Evolutionary conservation across 2,797 vertebrate species (phyloP).

Genomic region (Paratrypauchen microcephalus): DNA sequence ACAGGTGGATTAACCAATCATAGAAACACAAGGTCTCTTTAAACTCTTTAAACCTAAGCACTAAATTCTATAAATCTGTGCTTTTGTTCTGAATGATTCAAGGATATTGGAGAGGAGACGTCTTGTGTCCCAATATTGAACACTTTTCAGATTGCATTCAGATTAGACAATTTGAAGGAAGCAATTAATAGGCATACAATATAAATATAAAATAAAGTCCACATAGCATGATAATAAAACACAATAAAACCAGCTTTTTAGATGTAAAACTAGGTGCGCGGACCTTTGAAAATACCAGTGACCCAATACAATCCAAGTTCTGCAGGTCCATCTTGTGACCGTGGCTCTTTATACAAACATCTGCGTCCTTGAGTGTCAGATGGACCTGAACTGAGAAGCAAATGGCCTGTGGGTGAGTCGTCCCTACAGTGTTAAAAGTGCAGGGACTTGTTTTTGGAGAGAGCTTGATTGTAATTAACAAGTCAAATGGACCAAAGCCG

Average conservation of each 20-base stretch:
- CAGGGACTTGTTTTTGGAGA: slow-evolving; percentile 53
- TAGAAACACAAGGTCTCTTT: background rate
- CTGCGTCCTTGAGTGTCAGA: slow-evolving; percentile 42
- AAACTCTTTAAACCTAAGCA: too few species aligned
- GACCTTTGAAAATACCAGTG: background rate
- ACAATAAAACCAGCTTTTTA: background rate
- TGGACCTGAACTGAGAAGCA: slow-evolving; percentile 41
- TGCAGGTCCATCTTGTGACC: background rate
- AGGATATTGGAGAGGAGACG: too few species aligned
- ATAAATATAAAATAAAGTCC: background rate
- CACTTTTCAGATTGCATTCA: background rate
- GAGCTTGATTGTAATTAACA: slow-evolving; percentile 77
- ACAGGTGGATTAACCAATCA: background rate
- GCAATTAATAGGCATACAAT: background rate
- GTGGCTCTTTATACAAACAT: slow-evolving; percentile 17
- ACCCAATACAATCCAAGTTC: background rate
- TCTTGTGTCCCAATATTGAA: too few species aligned
- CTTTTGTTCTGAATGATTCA: too few species aligned
- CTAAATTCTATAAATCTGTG: too few species aligned
- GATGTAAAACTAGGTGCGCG: background rate
- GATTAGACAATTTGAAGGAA: background rate
- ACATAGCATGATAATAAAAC: background rate
- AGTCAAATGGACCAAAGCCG: slow-evolving; percentile 75
- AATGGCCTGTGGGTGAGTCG: slow-evolving; percentile 48
- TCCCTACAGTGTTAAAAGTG: slow-evolving; percentile 50